These are phyloP conservation scores for Neotragus pygmaeus DNA, from an alignment of 2,113 vertebrate species.

Conservation along the genomic window DNA sequence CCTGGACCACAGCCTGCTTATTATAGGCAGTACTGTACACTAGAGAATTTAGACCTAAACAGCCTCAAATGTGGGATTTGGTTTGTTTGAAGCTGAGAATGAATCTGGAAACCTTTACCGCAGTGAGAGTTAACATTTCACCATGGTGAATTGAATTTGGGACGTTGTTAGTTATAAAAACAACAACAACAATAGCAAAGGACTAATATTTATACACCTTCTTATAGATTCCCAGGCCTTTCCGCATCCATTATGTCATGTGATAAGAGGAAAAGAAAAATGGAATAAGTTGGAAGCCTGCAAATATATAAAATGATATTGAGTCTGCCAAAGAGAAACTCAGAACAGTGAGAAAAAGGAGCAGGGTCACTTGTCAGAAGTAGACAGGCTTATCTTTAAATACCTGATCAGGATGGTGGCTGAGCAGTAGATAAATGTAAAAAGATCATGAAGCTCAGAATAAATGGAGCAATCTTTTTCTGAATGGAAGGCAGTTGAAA, in stretches of 20 bases:
- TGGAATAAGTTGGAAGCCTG: conserved; percentile 16
- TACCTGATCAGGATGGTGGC: conserved; percentile 74
- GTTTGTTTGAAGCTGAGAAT: neutral
- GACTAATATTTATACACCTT: conserved; percentile 16
- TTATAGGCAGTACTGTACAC: neutral
- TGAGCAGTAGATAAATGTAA: conserved; percentile 65
- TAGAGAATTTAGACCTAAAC: neutral
- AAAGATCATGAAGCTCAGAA: conserved; percentile 53
- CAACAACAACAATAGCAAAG: neutral
- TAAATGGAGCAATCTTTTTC: conserved; percentile 80
- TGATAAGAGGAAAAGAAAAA: conserved; percentile 54
- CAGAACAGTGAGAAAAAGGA: conserved; percentile 45
- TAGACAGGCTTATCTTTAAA: conserved; percentile 77
- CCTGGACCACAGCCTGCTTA: neutral
- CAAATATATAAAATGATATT: conserved; percentile 67
- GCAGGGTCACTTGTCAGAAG: conserved; percentile 66
- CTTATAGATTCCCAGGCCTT: conserved; percentile 12
- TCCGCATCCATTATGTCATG: conserved; percentile 31
- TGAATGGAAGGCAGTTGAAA: conserved; percentile 78
- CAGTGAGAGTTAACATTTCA: neutral
- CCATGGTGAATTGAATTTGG: neutral
- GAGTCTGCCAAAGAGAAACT: conserved; percentile 57
- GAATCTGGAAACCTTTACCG: neutral
- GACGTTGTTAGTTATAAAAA: conserved; percentile 9
- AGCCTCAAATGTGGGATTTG: neutral